Percentiles rank a stretch among this genome's conserved stretches.
phyloP scores from a whole-genome alignment of 2,113 vertebrate genomes.

The Chaetodon auriga region DNA sequence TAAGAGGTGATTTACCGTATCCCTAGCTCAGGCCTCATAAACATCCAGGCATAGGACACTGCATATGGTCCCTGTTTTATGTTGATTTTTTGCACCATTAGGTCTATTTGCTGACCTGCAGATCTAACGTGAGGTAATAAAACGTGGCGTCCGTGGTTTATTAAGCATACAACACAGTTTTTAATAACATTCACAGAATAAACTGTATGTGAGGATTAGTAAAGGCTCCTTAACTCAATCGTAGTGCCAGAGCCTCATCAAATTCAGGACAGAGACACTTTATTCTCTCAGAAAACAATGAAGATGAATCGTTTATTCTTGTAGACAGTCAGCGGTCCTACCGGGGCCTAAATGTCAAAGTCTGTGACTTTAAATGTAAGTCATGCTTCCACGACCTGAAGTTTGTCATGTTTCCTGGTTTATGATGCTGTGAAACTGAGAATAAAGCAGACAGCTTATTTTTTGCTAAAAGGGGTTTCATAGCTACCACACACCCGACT shows the following conservation, averaged over 20 bases:
- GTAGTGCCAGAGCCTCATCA: neutral
- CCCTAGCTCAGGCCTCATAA: slow-evolving; percentile 74
- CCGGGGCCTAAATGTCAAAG: neutral
- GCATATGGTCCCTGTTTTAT: slow-evolving; percentile 77
- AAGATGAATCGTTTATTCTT: neutral
- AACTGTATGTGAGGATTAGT: slow-evolving; percentile 41
- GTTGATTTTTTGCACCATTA: slow-evolving; percentile 83
- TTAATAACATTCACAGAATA: slow-evolving; percentile 62
- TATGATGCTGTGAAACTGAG: neutral
- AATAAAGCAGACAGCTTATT: neutral
- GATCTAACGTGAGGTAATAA: slow-evolving; percentile 64
- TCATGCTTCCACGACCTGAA: neutral
- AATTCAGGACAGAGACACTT: slow-evolving; percentile 4
- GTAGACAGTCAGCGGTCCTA: neutral
- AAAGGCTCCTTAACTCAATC: slow-evolving; percentile 28
- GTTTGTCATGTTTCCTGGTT: neutral
- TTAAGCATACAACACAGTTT: slow-evolving; percentile 64
- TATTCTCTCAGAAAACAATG: neutral
- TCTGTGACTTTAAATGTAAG: neutral
- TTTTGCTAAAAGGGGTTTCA: neutral
- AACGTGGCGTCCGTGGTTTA: slow-evolving; percentile 62
- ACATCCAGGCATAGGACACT: slow-evolving; percentile 70
- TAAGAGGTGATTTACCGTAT: slow-evolving; percentile 79
- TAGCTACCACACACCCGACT: neutral
- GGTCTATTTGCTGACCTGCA: slow-evolving; percentile 80